Evolutionary conservation across 2,888 invertebrate species (phyloP).

Genomic region (Eupithecia inturbata): DNA sequence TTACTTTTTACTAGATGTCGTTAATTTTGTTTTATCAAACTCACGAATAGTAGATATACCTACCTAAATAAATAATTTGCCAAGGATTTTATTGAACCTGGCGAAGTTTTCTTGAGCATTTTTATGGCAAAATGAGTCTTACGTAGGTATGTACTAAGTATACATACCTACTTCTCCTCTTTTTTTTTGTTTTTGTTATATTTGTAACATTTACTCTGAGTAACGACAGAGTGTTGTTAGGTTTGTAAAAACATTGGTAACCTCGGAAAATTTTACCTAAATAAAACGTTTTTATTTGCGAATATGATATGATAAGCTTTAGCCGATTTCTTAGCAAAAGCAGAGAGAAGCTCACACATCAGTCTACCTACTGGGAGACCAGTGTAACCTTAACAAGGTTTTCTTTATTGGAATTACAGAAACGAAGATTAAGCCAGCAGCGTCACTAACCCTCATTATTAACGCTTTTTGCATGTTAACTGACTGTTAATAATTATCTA

Average conservation of each 20-base stretch:
- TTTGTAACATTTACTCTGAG: background rate
- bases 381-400: background rate
- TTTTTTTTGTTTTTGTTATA: background rate
- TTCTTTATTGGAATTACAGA: background rate
- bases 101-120: background rate
- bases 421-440: slow-evolving; percentile 67
- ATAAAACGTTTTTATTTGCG: too few relatives aligned
- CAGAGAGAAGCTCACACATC: background rate
- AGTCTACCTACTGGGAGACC: background rate
- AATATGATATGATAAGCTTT: too few relatives aligned
- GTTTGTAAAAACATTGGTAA: background rate
- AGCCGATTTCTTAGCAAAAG: background rate
- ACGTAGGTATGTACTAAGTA: background rate
- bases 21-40: background rate
- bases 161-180: background rate
- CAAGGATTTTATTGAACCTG: background rate
- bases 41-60: background rate
- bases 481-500: slow-evolving; percentile 41
- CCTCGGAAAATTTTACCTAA: background rate
- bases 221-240: background rate
- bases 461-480: slow-evolving; percentile 72
- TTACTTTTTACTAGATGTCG: slow-evolving; percentile 55
- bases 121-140: background rate
- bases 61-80: background rate
- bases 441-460: slow-evolving; percentile 76